Evolutionary conservation across 2,888 invertebrate species (phyloP).

Genomic region (Cartodere bifasciata): DNA sequence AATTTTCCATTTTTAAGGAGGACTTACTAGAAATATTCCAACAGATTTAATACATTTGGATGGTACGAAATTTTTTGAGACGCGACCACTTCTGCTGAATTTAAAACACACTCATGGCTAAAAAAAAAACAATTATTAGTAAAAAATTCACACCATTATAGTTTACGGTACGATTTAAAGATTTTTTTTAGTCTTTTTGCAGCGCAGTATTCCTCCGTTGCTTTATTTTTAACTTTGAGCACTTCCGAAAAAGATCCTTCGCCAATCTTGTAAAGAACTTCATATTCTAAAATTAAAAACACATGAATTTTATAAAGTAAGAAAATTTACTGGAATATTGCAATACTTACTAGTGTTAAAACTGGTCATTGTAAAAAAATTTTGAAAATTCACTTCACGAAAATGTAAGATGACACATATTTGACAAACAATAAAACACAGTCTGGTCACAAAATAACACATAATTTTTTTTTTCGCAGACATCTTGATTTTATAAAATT

Average conservation of each 20-base stretch:
- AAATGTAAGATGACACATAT: too few species aligned
- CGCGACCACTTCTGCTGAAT: conserved; percentile 47
- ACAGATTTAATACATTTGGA: conserved; percentile 47
- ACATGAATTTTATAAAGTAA: too few species aligned
- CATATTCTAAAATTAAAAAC: conserved; percentile 40
- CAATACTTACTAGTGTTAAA: too few species aligned
- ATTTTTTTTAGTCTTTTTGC: conserved; percentile 50
- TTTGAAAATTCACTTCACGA: too few species aligned
- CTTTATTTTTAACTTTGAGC: conserved; percentile 47
- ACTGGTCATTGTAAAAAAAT: too few species aligned
- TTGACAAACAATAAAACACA: too few species aligned
- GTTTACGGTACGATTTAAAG: conserved; percentile 40
- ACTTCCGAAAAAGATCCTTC: conserved; percentile 61
- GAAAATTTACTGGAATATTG: too few species aligned
- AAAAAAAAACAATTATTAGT: conserved; percentile 16
- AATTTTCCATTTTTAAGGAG: conserved; percentile 11
- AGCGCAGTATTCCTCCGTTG: conserved; percentile 42
- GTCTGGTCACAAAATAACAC: too few species aligned
- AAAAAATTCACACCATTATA: not conserved
- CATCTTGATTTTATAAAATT: too few species aligned
- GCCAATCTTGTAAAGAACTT: conserved; percentile 50
- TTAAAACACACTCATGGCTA: conserved; percentile 36
- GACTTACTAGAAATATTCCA: conserved; percentile 50
- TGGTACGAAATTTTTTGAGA: conserved; percentile 46
- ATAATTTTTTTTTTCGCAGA: too few species aligned